These are phyloP conservation scores for Bedellia somnulentella DNA, from an alignment of 2,888 invertebrate species.

Conservation along the genomic window DNA sequence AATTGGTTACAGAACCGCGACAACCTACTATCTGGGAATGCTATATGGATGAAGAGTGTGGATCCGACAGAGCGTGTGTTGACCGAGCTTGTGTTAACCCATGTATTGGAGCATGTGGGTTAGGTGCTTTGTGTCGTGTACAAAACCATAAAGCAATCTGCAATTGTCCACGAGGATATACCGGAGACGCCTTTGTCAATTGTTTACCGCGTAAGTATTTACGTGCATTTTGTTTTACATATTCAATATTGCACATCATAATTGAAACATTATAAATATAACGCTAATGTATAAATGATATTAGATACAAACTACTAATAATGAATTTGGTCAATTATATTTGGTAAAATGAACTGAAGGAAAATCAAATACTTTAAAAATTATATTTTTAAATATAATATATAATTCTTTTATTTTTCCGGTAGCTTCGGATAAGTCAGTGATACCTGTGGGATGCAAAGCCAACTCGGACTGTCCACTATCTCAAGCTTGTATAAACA, in stretches of 20 bases:
- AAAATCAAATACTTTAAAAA: too few relatives aligned
- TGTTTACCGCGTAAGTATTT: conserved; percentile 77
- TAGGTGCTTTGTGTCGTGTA: conserved; percentile 80
- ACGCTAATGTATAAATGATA: too few relatives aligned
- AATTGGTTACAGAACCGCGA: conserved; percentile 30
- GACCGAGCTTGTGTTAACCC: conserved; percentile 80
- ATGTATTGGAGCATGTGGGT: conserved; percentile 75
- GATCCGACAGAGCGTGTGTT: conserved; percentile 71
- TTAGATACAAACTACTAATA: too few relatives aligned
- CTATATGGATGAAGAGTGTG: conserved; percentile 76
- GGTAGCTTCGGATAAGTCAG: conserved; percentile 58
- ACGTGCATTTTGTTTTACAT: conserved; percentile 5
- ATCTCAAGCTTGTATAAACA: conserved; percentile 82
- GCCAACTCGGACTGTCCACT: conserved; percentile 80
- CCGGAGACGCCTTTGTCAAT: conserved; percentile 70
- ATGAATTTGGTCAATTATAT: too few relatives aligned
- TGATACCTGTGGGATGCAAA: conserved; percentile 68
- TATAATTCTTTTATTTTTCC: conserved; percentile 11
- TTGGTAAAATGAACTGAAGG: too few relatives aligned
- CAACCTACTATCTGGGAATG: conserved; percentile 66
- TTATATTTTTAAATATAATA: too few relatives aligned
- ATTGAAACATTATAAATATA: too few relatives aligned
- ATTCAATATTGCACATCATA: too few relatives aligned
- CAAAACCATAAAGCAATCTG: conserved; percentile 76
- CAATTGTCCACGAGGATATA: conserved; percentile 77